These are phyloP conservation scores for Lamellibrachia columna DNA, from an alignment of 2,888 invertebrate genomes.

Conservation along the genomic window DNA sequence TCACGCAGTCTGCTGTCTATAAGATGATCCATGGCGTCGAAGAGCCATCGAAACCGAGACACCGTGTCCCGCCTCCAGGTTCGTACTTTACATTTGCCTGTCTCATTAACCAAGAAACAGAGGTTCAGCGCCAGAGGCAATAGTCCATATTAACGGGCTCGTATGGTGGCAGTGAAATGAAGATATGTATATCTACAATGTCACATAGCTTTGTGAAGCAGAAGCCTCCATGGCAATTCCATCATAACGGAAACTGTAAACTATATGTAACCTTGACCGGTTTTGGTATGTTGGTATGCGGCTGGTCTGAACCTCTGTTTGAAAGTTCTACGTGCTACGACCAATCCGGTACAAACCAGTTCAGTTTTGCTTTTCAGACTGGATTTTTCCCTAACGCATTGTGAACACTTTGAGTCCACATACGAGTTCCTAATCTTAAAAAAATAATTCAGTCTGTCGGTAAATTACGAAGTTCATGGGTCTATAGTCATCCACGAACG, in stretches of 20 bases:
- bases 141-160: not conserved
- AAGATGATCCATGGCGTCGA: conserved; percentile 59
- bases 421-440: not conserved
- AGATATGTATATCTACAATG: not conserved
- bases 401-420: not conserved
- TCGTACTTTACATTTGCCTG: not conserved
- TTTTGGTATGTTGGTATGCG: not conserved
- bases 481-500: not conserved
- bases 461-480: not conserved
- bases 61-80: conserved; percentile 6
- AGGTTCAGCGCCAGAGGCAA: not conserved
- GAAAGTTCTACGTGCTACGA: not conserved
- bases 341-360: not conserved
- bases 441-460: not conserved
- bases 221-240: not conserved
- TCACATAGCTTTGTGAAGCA: not conserved
- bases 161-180: not conserved
- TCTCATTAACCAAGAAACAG: not conserved
- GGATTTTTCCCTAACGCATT: too few species aligned
- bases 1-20: conserved; percentile 55
- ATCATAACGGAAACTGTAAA: not conserved
- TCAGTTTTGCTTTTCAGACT: too few species aligned
- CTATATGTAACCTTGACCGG: not conserved
- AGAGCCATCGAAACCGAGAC: conserved; percentile 40
- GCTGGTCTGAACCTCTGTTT: not conserved